Evolutionary conservation across 2,113 vertebrate species (phyloP).

Genomic region (Amphilophus citrinellus): DNA sequence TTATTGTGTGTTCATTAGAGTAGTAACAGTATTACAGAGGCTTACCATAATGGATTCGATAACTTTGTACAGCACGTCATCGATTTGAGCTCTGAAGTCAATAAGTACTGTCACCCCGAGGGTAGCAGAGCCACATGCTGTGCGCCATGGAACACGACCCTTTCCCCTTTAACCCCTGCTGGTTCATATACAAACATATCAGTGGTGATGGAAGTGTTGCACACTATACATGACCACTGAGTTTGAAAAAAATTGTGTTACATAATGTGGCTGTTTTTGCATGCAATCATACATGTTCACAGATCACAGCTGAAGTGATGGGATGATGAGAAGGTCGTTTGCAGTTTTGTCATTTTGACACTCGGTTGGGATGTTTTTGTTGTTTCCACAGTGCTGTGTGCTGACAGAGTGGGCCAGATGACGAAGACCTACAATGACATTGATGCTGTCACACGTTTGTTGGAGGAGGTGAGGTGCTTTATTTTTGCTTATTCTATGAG

Average conservation of each 20-base stretch:
- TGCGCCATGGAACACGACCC: conserved; percentile 55
- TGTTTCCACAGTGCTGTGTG: conserved; percentile 90
- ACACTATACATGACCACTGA: not conserved
- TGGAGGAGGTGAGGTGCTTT: conserved; percentile 89
- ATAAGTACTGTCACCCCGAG: conserved; percentile 27
- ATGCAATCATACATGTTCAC: not conserved
- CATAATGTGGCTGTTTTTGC: conserved; percentile 22
- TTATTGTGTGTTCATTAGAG: not conserved
- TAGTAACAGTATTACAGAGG: conserved; percentile 1
- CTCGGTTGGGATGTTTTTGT: not conserved
- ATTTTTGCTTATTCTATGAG: not conserved
- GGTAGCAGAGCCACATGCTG: conserved; percentile 4
- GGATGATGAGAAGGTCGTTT: not conserved
- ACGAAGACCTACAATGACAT: conserved; percentile 99
- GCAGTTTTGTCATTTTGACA: not conserved
- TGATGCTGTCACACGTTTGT: conserved; percentile 96
- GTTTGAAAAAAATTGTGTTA: conserved; percentile 7
- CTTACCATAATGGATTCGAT: conserved; percentile 19
- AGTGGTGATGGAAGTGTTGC: not conserved
- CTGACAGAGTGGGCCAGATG: conserved; percentile 99
- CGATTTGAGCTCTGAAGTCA: conserved; percentile 34
- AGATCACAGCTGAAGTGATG: not conserved
- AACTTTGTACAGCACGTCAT: conserved; percentile 33
- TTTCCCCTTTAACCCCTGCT: conserved; percentile 7
- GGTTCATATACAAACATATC: not conserved